These are phyloP conservation scores for Melierax canorus DNA, from an alignment of 2,113 vertebrate genomes.

Conservation along the genomic window DNA sequence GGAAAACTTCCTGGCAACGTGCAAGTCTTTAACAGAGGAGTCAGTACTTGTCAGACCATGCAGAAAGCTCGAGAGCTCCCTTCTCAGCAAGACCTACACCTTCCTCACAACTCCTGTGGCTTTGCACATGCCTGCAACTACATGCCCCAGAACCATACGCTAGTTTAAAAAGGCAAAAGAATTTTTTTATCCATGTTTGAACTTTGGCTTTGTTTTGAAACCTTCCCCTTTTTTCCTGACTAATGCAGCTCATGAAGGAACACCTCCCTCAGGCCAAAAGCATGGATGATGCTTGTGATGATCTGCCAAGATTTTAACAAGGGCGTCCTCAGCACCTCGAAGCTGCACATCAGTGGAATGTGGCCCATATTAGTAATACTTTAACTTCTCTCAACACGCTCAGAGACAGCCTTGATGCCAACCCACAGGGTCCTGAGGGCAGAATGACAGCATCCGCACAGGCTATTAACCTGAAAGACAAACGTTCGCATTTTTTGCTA, in stretches of 20 bases:
- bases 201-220: conserved; percentile 53
- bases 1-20: conserved; percentile 3
- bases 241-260: conserved; percentile 25
- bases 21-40: not conserved
- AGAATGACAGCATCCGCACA: conserved; percentile 10
- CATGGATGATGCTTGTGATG: conserved; percentile 19
- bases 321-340: conserved; percentile 13
- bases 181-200: not conserved
- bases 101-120: not conserved
- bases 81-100: not conserved
- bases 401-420: conserved; percentile 23
- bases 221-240: conserved; percentile 2
- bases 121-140: conserved; percentile 10
- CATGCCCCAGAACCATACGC: not conserved
- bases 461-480: conserved; percentile 20
- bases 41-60: not conserved
- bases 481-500: conserved; percentile 1
- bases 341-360: conserved; percentile 27
- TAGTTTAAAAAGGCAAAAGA: not conserved
- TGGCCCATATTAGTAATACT: not conserved
- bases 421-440: not conserved
- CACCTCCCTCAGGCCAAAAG: conserved; percentile 18
- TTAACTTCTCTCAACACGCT: not conserved
- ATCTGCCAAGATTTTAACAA: conserved; percentile 38
- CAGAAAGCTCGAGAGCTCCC: not conserved